These are phyloP conservation scores for Phymastichus coffea DNA, from an alignment of 1,140 invertebrate species.

Conservation along the genomic window DNA sequence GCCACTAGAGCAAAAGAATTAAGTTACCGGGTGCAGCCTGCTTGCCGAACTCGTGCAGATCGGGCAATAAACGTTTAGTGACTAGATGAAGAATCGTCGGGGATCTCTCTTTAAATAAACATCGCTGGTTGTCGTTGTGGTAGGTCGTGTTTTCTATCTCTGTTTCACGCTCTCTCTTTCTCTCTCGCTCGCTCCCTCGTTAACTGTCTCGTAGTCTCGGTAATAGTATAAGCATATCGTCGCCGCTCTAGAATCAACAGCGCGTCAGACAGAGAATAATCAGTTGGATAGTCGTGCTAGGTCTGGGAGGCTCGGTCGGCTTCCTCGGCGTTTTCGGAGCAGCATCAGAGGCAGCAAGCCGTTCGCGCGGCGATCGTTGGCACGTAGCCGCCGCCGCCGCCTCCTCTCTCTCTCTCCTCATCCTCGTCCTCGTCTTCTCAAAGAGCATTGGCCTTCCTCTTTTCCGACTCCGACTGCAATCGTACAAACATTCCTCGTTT, in stretches of 20 bases:
- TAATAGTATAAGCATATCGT: too few relatives aligned
- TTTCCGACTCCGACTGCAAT: conserved; percentile 28
- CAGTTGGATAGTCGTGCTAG: too few relatives aligned
- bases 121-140: conserved; percentile 4
- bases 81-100: conserved; percentile 46
- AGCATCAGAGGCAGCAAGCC: not conserved
- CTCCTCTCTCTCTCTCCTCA: conserved; percentile 1
- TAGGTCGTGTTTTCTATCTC: conserved; percentile 29
- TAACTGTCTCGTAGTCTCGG: conserved; percentile 17
- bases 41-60: conserved; percentile 36
- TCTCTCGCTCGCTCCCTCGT: not conserved
- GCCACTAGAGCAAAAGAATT: conserved; percentile 35
- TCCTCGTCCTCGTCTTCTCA: conserved; percentile 14
- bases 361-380: not conserved
- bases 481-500: conserved; percentile 26
- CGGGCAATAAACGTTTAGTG: conserved; percentile 44
- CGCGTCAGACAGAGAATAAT: too few relatives aligned
- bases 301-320: not conserved
- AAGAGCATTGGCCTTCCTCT: conserved; percentile 30
- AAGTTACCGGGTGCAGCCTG: conserved; percentile 38
- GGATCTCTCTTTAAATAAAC: conserved; percentile 36
- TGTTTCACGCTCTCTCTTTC: not conserved
- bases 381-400: not conserved
- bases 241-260: not conserved
- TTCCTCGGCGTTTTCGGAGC: conserved; percentile 15